These are phyloP conservation scores for Aphelocoma californica DNA, from an alignment of 2,797 vertebrate species.

Conservation along the genomic window DNA sequence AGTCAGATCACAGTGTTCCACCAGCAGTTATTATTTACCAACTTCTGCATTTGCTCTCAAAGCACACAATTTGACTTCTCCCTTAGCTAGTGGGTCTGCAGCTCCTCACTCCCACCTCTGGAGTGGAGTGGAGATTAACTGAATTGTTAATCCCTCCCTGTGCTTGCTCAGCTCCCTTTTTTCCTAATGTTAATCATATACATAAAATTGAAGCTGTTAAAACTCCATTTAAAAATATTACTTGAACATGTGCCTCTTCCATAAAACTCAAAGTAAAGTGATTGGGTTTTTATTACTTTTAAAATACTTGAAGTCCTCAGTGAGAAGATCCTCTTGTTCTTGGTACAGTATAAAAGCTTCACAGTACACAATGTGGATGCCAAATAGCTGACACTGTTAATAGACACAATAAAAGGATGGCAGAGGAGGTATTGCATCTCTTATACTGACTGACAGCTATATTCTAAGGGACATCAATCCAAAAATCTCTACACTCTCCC, in stretches of 20 bases:
- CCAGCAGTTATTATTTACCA: background rate
- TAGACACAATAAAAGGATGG: constrained; percentile 4
- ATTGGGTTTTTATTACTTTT: background rate
- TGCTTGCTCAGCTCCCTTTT: background rate
- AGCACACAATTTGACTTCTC: background rate
- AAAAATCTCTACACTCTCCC: background rate
- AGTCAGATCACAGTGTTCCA: background rate
- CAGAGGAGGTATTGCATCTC: background rate
- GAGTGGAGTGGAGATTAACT: too few relatives aligned
- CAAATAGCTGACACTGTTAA: background rate
- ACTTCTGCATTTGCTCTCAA: background rate
- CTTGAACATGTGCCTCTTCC: background rate
- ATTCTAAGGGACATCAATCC: background rate
- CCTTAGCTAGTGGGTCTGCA: background rate
- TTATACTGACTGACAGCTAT: constrained; percentile 6
- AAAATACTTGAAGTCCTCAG: background rate
- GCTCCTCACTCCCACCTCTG: background rate
- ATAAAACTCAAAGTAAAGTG: background rate
- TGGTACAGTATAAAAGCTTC: background rate
- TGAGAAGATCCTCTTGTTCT: background rate
- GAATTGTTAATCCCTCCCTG: background rate
- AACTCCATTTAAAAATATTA: background rate
- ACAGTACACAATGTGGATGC: background rate
- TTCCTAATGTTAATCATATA: background rate
- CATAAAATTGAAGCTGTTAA: background rate